These are phyloP conservation scores for Apostichopus leukothele DNA, from an alignment of 53 echinoderm and acorn worm genomes.

Conservation along the genomic window DNA sequence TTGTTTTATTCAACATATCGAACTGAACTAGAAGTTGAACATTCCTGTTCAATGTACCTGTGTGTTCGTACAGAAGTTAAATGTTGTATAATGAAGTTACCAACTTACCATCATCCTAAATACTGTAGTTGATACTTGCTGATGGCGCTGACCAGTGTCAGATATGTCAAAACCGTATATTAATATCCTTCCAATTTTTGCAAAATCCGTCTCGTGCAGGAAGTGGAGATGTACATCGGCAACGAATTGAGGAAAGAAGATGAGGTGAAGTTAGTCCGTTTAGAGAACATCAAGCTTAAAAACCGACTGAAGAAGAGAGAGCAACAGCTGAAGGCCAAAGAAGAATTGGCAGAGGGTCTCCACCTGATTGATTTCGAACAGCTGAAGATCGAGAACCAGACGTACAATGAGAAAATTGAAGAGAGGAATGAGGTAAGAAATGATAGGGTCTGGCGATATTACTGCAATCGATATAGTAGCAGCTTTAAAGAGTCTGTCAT, in stretches of 20 bases:
- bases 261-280: constrained; percentile 80
- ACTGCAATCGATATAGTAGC: too few relatives aligned
- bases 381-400: constrained; percentile 99
- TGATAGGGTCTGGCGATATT: too few relatives aligned
- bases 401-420: constrained; percentile 98
- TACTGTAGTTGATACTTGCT: too few relatives aligned
- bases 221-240: constrained; percentile 76
- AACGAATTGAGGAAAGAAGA: constrained; percentile 93
- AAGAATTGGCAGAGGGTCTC: constrained; percentile 97
- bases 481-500: too few relatives aligned
- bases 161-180: too few relatives aligned
- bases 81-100: too few relatives aligned
- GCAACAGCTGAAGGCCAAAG: constrained; percentile 99
- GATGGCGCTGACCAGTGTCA: too few relatives aligned
- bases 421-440: constrained; percentile 90
- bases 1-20: too few relatives aligned
- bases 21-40: too few relatives aligned
- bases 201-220: constrained; percentile 50
- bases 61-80: too few relatives aligned
- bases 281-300: constrained; percentile 99
- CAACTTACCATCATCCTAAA: too few relatives aligned
- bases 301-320: constrained; percentile 94
- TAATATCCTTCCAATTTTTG: background rate
- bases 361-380: constrained; percentile 99
- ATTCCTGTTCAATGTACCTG: too few relatives aligned